Evolutionary conservation across 2,797 vertebrate species (phyloP).

Genomic region (Eospalax fontanierii): DNA sequence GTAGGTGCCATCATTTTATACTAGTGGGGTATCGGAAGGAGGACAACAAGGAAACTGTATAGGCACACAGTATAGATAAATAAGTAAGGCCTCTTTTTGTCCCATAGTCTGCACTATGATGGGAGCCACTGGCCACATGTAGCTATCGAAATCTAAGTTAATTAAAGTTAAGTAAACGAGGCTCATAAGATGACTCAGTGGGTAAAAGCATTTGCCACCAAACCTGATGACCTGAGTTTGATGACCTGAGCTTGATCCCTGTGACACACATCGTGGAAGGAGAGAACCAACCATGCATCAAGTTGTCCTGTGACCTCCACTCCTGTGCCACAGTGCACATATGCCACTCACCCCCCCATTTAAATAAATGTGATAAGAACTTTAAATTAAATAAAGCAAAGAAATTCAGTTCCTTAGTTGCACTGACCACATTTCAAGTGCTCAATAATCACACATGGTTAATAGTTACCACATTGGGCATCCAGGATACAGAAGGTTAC

Average conservation of each 20-base stretch:
- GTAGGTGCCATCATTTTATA: conserved; percentile 14
- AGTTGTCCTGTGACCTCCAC: not conserved
- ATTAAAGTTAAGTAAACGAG: conserved; percentile 43
- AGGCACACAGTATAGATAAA: not conserved
- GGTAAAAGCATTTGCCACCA: not conserved
- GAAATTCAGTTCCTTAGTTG: not conserved
- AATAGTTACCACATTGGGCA: not conserved
- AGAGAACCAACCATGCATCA: not conserved
- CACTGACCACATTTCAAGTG: not conserved
- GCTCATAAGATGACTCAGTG: not conserved
- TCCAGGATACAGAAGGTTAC: not conserved
- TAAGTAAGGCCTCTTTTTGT: not conserved
- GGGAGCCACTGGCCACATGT: not conserved
- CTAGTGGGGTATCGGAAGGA: not conserved
- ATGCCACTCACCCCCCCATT: too few species aligned
- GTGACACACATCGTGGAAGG: not conserved
- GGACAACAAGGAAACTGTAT: not conserved
- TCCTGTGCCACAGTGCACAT: too few species aligned
- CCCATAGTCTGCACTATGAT: conserved; percentile 28
- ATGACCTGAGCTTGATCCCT: not conserved
- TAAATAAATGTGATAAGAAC: not conserved
- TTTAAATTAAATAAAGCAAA: conserved; percentile 49
- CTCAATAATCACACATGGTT: not conserved
- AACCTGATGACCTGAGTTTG: not conserved
- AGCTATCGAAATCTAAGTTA: conserved; percentile 41